Percentiles rank a stretch among this genome's conserved stretches.
phyloP scores from a whole-genome alignment of 92 coral and sea anemone genomes.

The Umimayanthus kanabou region DNA sequence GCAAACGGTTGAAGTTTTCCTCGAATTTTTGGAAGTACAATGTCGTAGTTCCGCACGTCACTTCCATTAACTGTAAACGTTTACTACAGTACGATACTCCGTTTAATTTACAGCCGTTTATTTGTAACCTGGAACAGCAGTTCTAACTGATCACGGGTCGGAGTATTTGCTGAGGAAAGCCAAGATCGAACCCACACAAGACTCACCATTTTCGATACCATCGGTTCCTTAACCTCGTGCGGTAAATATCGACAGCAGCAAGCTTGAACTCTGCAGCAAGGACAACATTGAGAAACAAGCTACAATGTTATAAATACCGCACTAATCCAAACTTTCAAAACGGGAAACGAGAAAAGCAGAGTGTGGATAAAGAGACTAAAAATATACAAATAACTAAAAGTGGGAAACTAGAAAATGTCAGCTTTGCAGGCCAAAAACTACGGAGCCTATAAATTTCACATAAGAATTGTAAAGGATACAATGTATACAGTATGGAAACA shows the following conservation, averaged over 20 bases:
- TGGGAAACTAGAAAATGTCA: not conserved
- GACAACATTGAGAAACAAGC: not conserved
- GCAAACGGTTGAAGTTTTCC: too few relatives aligned
- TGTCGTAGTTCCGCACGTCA: too few relatives aligned
- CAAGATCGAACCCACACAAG: not conserved
- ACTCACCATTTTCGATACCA: slow-evolving; percentile 86
- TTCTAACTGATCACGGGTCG: too few relatives aligned
- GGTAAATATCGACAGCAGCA: slow-evolving; percentile 86
- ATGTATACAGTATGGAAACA: not conserved
- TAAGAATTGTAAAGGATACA: too few relatives aligned
- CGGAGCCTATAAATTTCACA: not conserved
- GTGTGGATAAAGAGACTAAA: too few relatives aligned
- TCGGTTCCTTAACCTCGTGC: slow-evolving; percentile 83
- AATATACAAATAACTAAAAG: not conserved
- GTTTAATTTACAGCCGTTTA: too few relatives aligned
- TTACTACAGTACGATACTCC: too few relatives aligned
- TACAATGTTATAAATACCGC: not conserved
- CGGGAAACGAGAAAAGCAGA: too few relatives aligned
- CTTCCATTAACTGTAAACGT: too few relatives aligned
- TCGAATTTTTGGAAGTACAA: too few relatives aligned
- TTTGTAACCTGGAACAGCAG: not conserved
- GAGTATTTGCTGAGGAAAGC: too few relatives aligned
- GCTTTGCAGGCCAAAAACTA: not conserved
- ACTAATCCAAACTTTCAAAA: not conserved
- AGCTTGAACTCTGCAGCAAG: slow-evolving; percentile 72